Base-by-base conservation (phyloP, 1,140 invertebrate species). In the Phymorhynchus buccinoides region DNA sequence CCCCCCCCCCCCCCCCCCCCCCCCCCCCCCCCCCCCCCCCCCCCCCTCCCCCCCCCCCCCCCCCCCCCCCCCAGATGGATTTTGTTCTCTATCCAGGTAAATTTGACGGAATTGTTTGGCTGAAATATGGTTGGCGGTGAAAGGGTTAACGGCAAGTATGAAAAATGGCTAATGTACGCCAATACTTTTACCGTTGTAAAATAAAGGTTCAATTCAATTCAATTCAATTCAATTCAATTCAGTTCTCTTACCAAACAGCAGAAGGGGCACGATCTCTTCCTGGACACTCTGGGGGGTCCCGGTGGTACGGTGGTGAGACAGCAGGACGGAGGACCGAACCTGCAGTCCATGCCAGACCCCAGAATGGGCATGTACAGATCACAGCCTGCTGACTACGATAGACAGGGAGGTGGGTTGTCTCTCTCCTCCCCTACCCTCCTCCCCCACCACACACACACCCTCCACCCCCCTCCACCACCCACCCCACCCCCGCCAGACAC, bases 331-430 rank as follows among this genome's bases (percentile, higher is more conserved):
- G 68, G 27, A 7, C 83, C 83, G 3, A 39, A 32, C 16, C 80
- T 88, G 22, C 81, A 73, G 81, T 83, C 81, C n/a, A 68, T 83
- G 81, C 77, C 85, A 22, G 82, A 84, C 62, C 85, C 82, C 18
- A 30, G 79, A 18, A 81, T 83, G 22, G 71, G 39, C 2, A 41
- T 56, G 14, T 79, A 85, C 44, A 12, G 56, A 4, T 62, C 56
- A 4, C 56, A 27, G 22, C 56, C 56, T 27, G 1, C 14, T 4
- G 56, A 27, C 14, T 22, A 62, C 22, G 12, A 62, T 4, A 6
- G 12, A 6, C 56, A 62, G 56, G 56, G 56, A n/a, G n/a, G n/a
- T n/a, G n/a, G n/a, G n/a, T n/a, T n/a, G n/a, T n/a, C n/a, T n/a
- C n/a, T n/a, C n/a, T n/a, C n/a, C n/a, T n/a, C n/a, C n/a, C n/a